phyloP scores from a whole-genome alignment of 1,140 invertebrate species.

The Hylaeus anthracinus region DNA sequence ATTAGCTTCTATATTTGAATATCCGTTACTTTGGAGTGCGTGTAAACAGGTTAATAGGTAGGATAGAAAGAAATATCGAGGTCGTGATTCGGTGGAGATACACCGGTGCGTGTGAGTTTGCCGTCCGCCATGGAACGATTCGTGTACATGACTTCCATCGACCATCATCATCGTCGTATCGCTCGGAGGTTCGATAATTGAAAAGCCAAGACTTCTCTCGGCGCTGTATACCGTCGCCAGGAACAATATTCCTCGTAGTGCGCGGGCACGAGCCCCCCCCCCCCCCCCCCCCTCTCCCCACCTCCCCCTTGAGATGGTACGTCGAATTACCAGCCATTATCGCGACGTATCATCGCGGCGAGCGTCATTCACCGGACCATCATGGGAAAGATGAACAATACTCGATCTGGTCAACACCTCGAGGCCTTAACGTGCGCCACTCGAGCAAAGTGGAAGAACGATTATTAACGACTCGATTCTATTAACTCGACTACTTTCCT shows the following conservation, averaged over 20 bases:
- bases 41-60: no score
- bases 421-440: slow-evolving; percentile 58
- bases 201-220: slow-evolving; percentile 65
- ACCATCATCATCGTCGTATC: slow-evolving; percentile 59
- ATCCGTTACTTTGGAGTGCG: no score
- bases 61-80: background rate
- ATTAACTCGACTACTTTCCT: slow-evolving; percentile 50
- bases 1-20: no score
- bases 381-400: slow-evolving; percentile 66
- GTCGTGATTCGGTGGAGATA: slow-evolving; percentile 55
- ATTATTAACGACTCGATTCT: slow-evolving; percentile 63
- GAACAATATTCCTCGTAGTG: slow-evolving; percentile 69
- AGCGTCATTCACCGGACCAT: slow-evolving; percentile 66
- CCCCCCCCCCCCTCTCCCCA: no score
- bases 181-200: slow-evolving; percentile 68
- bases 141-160: slow-evolving; percentile 45
- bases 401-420: slow-evolving; percentile 64
- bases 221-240: slow-evolving; percentile 42
- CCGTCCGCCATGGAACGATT: slow-evolving; percentile 49
- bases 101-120: slow-evolving; percentile 60
- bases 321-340: slow-evolving; percentile 76
- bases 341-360: slow-evolving; percentile 72
- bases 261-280: slow-evolving; percentile 58
- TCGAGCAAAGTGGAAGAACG: slow-evolving; percentile 59
- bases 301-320: slow-evolving; percentile 52